These are phyloP conservation scores for Brienomyrus longianalis DNA, from an alignment of 2,113 vertebrate species.

Conservation along the genomic window DNA sequence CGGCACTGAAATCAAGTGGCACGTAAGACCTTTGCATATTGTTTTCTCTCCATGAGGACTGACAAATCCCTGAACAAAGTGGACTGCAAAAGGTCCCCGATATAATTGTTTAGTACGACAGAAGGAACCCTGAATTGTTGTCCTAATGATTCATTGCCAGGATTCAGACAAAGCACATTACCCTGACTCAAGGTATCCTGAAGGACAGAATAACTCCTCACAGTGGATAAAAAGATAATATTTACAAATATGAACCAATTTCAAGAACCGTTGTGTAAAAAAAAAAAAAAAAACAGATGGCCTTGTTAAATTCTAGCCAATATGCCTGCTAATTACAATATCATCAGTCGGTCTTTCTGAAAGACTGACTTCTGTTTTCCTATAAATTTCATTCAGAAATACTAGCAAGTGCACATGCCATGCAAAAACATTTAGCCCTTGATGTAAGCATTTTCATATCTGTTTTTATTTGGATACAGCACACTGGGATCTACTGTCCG, in stretches of 20 bases:
- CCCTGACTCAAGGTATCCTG: conserved; percentile 7
- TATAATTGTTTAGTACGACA: not conserved
- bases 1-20: not conserved
- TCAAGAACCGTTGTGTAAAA: not conserved
- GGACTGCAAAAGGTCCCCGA: not conserved
- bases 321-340: not conserved
- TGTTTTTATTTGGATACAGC: not conserved
- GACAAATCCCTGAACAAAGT: conserved; percentile 13
- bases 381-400: not conserved
- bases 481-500: not conserved
- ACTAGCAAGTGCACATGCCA: not conserved
- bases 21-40: not conserved
- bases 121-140: not conserved
- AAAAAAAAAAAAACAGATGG: not conserved
- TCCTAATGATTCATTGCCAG: not conserved
- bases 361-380: not conserved
- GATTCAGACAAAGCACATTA: not conserved
- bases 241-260: not conserved
- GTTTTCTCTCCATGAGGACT: not conserved
- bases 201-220: not conserved
- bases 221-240: conserved; percentile 1
- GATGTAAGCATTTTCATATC: not conserved
- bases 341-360: not conserved
- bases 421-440: not conserved
- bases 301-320: not conserved